Evolutionary conservation across 2,797 vertebrate species (phyloP).

Genomic region (Limosa lapponica): DNA sequence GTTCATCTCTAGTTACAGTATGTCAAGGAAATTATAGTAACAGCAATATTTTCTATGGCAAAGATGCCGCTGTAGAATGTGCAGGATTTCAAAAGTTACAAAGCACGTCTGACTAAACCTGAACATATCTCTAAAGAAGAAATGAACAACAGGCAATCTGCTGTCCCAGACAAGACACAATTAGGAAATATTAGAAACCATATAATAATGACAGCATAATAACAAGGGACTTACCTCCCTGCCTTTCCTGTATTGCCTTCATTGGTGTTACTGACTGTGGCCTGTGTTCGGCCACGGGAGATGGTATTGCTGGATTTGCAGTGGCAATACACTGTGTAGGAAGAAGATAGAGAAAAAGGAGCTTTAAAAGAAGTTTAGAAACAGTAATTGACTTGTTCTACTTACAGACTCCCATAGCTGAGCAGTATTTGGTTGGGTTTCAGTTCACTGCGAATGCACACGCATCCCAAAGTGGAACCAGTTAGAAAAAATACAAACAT

Average conservation of each 20-base stretch:
- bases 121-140: not conserved
- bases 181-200: not conserved
- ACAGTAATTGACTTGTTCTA: not conserved
- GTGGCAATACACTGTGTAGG: not conserved
- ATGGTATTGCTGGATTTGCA: not conserved
- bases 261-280: rapidly evolving
- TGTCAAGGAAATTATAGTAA: not conserved
- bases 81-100: not conserved
- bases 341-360: not conserved
- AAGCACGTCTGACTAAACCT: not conserved
- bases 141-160: not conserved
- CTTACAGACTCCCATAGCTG: not conserved
- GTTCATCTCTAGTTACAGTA: not conserved
- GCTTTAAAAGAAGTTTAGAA: not conserved
- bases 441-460: not conserved
- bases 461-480: not conserved
- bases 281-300: not conserved
- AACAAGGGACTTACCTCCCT: not conserved
- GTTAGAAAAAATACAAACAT: not conserved
- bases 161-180: not conserved
- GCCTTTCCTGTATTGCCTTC: not conserved
- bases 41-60: not conserved
- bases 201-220: not conserved
- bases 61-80: not conserved
- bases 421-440: not conserved